phyloP scores from a whole-genome alignment of 2,113 vertebrate species.

The Tichodroma muraria region DNA sequence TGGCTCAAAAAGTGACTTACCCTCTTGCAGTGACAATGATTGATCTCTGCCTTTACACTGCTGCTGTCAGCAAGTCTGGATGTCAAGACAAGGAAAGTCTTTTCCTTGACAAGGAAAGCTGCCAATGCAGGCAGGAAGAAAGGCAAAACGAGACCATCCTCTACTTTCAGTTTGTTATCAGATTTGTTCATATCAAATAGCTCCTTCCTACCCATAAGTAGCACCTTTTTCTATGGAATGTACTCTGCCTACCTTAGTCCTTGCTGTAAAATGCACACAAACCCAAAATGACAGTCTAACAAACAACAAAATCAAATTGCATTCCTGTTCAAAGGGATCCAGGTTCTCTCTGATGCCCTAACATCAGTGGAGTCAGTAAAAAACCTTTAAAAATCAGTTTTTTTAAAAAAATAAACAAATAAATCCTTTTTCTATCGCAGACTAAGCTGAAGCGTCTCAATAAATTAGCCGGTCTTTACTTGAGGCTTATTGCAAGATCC shows the following conservation, averaged over 20 bases:
- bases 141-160: background rate
- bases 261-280: background rate
- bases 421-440: background rate
- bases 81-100: too few species aligned
- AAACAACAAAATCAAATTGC: background rate
- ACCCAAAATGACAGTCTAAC: background rate
- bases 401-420: background rate
- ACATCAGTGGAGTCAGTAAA: background rate
- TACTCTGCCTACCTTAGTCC: background rate
- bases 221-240: background rate
- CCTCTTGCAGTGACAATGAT: background rate
- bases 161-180: background rate
- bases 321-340: background rate
- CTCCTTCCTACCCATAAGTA: background rate
- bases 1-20: background rate
- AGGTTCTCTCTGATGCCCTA: background rate
- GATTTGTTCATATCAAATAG: background rate
- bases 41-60: background rate
- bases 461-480: background rate
- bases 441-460: background rate
- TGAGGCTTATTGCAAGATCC: background rate
- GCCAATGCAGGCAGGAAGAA: background rate
- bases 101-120: background rate
- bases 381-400: background rate
- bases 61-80: background rate